Percentiles rank a stretch among this genome's conserved stretches.
These are phyloP conservation scores for Pantherophis vulpinus DNA, from an alignment of 2,797 vertebrate species.

Conservation along the genomic window DNA sequence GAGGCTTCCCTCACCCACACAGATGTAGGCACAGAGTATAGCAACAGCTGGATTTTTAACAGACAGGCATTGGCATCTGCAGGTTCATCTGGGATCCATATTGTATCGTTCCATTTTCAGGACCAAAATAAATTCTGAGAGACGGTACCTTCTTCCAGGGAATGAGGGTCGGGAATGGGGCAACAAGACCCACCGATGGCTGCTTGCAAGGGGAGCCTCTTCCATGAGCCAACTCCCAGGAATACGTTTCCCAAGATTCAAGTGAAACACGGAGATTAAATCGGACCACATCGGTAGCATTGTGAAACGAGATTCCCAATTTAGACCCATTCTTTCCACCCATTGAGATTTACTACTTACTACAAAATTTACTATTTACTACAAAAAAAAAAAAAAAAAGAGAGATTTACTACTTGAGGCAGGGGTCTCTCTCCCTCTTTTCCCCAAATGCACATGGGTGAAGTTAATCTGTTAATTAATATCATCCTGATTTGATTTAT, in stretches of 20 bases:
- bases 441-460: neutral
- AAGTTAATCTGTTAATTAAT: neutral
- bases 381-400: neutral
- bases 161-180: neutral
- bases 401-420: neutral
- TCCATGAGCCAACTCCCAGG: neutral
- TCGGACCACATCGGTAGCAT: neutral
- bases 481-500: neutral
- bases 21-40: no score
- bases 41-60: constrained; percentile 1
- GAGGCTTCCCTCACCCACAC: neutral
- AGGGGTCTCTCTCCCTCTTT: neutral
- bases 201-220: neutral
- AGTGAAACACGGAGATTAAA: neutral
- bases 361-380: no score
- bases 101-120: neutral
- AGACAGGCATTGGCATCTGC: neutral
- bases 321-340: neutral
- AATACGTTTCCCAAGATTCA: neutral
- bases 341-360: no score
- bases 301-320: neutral
- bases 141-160: neutral
- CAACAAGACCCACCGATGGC: neutral
- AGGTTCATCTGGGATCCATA: neutral
- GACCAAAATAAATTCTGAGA: neutral